These are phyloP conservation scores for Delphinus delphis DNA, from an alignment of 2,113 vertebrate species.

Conservation along the genomic window DNA sequence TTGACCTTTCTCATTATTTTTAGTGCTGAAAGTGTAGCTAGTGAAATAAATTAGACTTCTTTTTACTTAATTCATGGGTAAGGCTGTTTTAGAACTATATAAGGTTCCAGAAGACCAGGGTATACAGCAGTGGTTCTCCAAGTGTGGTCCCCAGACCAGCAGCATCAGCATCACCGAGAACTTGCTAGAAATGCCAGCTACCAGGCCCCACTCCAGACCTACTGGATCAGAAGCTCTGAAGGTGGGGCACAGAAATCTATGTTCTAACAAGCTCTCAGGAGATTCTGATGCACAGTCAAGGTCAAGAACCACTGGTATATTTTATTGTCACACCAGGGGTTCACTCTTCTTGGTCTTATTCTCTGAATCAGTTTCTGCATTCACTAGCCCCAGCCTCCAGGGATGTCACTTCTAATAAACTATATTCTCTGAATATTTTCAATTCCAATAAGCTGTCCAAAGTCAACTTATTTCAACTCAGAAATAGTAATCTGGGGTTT, in stretches of 20 bases:
- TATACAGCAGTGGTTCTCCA: background rate
- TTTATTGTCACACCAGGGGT: background rate
- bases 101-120: background rate
- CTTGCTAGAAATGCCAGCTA: background rate
- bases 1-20: constrained; percentile 38
- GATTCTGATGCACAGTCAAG: background rate
- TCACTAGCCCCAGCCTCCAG: background rate
- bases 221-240: background rate
- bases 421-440: background rate
- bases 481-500: background rate
- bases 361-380: background rate
- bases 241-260: background rate
- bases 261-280: background rate
- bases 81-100: background rate
- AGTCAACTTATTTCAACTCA: background rate
- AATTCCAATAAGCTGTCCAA: background rate
- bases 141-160: background rate
- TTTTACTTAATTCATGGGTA: background rate
- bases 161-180: background rate
- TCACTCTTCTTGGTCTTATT: background rate
- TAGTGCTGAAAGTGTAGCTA: background rate
- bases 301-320: background rate
- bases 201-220: background rate
- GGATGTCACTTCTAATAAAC: background rate
- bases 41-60: background rate